phyloP scores from a whole-genome alignment of 2,888 invertebrate species.

The Digitonthophagus gazella region DNA sequence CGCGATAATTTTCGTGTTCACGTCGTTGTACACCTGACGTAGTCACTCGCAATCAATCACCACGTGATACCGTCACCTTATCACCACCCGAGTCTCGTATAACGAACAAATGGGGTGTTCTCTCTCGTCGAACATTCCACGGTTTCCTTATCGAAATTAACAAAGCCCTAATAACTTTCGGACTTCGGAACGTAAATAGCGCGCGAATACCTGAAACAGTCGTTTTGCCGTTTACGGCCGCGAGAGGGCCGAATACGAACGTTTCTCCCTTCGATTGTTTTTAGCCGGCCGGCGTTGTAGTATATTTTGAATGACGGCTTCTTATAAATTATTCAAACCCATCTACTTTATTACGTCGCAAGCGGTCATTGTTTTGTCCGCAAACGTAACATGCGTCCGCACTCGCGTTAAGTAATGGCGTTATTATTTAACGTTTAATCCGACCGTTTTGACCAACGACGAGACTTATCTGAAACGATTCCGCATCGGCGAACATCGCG shows the following conservation, averaged over 20 bases:
- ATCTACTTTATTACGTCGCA: slow-evolving; percentile 15
- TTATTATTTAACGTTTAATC: not conserved
- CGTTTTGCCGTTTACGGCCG: slow-evolving; percentile 26
- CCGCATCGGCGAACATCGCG: not conserved
- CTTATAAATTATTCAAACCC: slow-evolving; percentile 27
- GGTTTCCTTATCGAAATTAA: slow-evolving; percentile 36
- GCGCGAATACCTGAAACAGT: slow-evolving; percentile 32
- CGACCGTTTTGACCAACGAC: not conserved
- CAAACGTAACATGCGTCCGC: slow-evolving; percentile 2
- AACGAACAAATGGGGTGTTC: slow-evolving; percentile 19
- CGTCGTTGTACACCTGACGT: not conserved
- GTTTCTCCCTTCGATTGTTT: slow-evolving; percentile 22
- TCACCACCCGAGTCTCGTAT: slow-evolving; percentile 9
- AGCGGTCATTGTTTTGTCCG: slow-evolving; percentile 14
- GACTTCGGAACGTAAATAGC: slow-evolving; percentile 29
- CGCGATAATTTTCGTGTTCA: not conserved
- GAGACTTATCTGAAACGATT: not conserved
- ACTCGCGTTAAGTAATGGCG: slow-evolving; percentile 12
- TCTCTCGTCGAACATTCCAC: slow-evolving; percentile 29
- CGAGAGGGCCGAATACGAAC: slow-evolving; percentile 2
- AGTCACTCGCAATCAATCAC: not conserved
- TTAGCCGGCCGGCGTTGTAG: slow-evolving; percentile 17
- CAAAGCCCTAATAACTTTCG: slow-evolving; percentile 31
- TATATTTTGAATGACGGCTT: slow-evolving; percentile 26
- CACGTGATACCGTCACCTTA: slow-evolving; percentile 1